Conservation (phyloP, 2,113 vertebrate species). For the Urocynchramus pylzowi region DNA sequence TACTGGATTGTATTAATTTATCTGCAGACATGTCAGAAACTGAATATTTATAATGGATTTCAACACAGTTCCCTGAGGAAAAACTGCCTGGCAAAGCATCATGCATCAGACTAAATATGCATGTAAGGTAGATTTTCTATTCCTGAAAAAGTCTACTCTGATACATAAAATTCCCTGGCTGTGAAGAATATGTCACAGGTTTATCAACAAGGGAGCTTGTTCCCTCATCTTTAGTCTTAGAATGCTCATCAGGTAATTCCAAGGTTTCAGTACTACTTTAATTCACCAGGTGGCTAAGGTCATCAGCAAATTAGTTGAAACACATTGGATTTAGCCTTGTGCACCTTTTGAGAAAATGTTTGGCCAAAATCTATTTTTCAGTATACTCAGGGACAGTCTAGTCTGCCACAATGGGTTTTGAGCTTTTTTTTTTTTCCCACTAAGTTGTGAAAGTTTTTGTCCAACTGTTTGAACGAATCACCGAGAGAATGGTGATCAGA, state of each 20-base stretch:
- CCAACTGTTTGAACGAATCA: neutral
- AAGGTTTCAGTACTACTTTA: neutral
- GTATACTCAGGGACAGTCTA: neutral
- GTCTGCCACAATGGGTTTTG: neutral
- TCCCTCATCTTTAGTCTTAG: neutral
- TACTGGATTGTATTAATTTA: conserved; percentile 5
- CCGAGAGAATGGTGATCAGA: neutral
- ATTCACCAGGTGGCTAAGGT: neutral
- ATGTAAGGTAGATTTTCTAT: neutral
- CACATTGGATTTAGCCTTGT: neutral
- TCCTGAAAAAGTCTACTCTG: neutral
- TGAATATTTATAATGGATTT: conserved; percentile 27
- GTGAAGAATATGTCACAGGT: neutral
- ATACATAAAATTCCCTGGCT: neutral
- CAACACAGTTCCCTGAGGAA: neutral
- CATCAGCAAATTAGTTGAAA: neutral
- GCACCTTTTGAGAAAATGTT: neutral
- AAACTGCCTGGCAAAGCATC: neutral
- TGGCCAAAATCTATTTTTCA: neutral
- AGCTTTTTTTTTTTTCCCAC: neutral
- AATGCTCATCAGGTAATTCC: neutral
- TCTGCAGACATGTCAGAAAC: neutral
- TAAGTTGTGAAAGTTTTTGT: neutral
- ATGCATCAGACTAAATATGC: neutral
- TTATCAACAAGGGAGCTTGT: neutral